Percentiles rank a stretch among this genome's conserved stretches.
Evolutionary conservation across 2,888 invertebrate genomes (phyloP).

Genomic region (Microctonus aethiopoides): DNA sequence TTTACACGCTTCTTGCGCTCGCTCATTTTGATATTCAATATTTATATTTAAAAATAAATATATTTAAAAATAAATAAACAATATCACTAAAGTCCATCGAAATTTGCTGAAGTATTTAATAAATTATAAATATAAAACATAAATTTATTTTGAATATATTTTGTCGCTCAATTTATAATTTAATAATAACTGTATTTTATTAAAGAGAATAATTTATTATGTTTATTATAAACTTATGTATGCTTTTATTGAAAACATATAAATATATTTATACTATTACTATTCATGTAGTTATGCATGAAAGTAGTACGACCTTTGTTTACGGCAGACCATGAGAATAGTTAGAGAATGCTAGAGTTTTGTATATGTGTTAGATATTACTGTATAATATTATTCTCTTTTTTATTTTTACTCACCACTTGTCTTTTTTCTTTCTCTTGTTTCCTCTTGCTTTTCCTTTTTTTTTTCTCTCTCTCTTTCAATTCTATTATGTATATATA

Average conservation of each 20-base stretch:
- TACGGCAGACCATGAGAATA: constrained; percentile 47
- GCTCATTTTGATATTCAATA: background rate
- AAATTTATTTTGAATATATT: too few relatives aligned
- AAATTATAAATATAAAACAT: too few relatives aligned
- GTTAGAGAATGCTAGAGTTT: constrained; percentile 44
- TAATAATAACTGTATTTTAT: too few relatives aligned
- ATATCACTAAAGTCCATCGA: too few relatives aligned
- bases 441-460: background rate
- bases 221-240: too few relatives aligned
- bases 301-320: constrained; percentile 47
- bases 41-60: background rate
- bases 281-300: background rate
- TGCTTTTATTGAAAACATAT: background rate
- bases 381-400: background rate
- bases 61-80: too few relatives aligned
- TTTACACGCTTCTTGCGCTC: background rate
- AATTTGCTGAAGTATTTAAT: too few relatives aligned
- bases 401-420: too few relatives aligned
- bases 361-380: constrained; percentile 26
- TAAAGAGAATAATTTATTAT: too few relatives aligned
- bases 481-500: background rate
- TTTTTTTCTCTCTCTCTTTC: background rate
- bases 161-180: too few relatives aligned
- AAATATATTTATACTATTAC: background rate
- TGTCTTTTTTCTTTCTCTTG: too few relatives aligned